Evolutionary conservation across 2,888 invertebrate species (phyloP), one percentile per base, ranked within the genome.

Genomic region (Agrochola lota): DNA sequence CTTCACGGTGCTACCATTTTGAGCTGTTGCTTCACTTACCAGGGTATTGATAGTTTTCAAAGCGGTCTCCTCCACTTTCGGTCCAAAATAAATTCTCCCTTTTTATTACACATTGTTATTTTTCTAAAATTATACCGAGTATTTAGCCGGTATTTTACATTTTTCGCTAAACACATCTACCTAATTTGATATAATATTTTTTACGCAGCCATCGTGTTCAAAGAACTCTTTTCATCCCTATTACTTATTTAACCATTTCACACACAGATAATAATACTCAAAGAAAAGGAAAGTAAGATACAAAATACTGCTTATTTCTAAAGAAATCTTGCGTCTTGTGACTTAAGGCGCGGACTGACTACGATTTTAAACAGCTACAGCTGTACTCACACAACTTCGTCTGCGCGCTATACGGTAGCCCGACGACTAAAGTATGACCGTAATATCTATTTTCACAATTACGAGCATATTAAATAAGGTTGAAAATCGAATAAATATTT

Each of bases 31-130:
- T n/a, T 74, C 12, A 17, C 20, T 30, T 52, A 23, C 11, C 12
- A 46, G 40, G 6, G 26, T 26, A 74, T 35, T 74, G 4, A 69
- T 40, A 35, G 9, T 59, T 35, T 73, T n/a, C 11, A 71, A 35
- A 73, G 46, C 17, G 35, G 5, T 30, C 5, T n/a, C 7, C 12
- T 30, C 17, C 46, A 73, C n/a, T n/a, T 30, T n/a, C 5, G n/a
- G 4, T 20, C 15, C 17, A n/a, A 73, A 59, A 46, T 43, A 46
- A 49, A 49, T 49, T 15, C 49, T 30, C 23, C 20, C 11, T 7
- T 26, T 11, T 20, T 26, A 3, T 26, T 20, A 20, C 46, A 46
- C n/a, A 11, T 26, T 8, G 23, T 49, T 4, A 8, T 30, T 49
- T 67, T 26, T 67, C 8, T 49, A 3, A 46, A 26, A 20, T 67